Conservation (phyloP, 2,888 invertebrate genomes). For the Amphipyra berbera region DNA sequence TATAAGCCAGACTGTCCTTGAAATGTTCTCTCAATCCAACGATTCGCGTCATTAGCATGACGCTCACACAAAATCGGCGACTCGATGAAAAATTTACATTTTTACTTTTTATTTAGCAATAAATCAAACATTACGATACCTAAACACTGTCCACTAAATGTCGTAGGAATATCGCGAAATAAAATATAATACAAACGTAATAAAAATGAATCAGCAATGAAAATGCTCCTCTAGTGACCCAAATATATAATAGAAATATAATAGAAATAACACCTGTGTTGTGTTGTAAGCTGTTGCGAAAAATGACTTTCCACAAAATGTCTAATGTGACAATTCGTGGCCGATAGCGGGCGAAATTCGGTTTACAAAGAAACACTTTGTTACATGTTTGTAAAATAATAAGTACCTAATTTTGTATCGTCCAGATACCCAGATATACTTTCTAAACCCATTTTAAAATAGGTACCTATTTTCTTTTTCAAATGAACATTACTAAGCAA, state of each 20-base stretch:
- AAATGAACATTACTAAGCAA: neutral
- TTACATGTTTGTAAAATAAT: neutral
- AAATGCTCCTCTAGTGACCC: slow-evolving; percentile 63
- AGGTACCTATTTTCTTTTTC: no score
- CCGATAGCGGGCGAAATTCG: neutral
- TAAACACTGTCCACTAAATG: slow-evolving; percentile 34
- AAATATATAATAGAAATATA: slow-evolving; percentile 63
- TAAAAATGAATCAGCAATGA: slow-evolving; percentile 41
- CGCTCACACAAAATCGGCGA: slow-evolving; percentile 21
- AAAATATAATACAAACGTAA: slow-evolving; percentile 38
- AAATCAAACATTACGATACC: slow-evolving; percentile 45
- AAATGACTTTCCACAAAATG: neutral
- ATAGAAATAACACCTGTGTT: slow-evolving; percentile 41
- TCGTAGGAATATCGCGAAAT: slow-evolving; percentile 23
- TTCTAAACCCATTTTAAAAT: no score
- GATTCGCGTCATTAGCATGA: slow-evolving; percentile 24
- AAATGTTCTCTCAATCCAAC: slow-evolving; percentile 10
- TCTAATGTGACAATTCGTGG: neutral
- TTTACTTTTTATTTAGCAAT: slow-evolving; percentile 29
- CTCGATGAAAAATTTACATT: slow-evolving; percentile 25
- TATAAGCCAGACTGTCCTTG: slow-evolving; percentile 19
- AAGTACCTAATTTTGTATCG: neutral
- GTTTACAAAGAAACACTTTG: neutral
- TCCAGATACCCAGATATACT: neutral
- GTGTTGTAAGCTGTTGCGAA: slow-evolving; percentile 10